phyloP scores from a whole-genome alignment of 1,140 invertebrate species.

The Nomia melanderi region DNA sequence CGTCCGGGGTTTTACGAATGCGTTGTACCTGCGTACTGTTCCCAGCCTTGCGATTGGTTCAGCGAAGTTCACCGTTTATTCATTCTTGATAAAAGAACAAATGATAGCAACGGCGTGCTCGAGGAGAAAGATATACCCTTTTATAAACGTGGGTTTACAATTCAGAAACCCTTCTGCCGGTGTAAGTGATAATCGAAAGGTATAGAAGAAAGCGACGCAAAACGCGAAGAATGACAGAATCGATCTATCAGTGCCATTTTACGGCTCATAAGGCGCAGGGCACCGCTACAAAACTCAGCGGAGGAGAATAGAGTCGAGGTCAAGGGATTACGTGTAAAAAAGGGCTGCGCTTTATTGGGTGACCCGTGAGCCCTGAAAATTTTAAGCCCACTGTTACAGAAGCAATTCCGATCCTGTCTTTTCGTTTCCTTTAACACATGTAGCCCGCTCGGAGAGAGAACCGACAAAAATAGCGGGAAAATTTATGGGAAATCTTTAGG shows the following conservation, averaged over 20 bases:
- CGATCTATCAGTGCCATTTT: background rate
- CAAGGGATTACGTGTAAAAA: slow-evolving; percentile 21
- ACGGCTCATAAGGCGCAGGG: background rate
- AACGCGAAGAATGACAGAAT: background rate
- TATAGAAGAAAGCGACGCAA: background rate
- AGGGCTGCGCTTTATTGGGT: slow-evolving; percentile 23
- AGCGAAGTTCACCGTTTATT: too few relatives aligned
- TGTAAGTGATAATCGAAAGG: background rate
- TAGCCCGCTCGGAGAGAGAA: too few relatives aligned
- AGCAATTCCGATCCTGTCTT: background rate
- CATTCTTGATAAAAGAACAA: too few relatives aligned
- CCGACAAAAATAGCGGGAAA: background rate
- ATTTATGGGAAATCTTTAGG: slow-evolving; percentile 47
- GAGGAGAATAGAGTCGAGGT: slow-evolving; percentile 4
- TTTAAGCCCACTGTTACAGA: slow-evolving; percentile 9
- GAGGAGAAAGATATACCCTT: too few relatives aligned
- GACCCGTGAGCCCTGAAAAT: slow-evolving; percentile 14
- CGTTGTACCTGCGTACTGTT: background rate
- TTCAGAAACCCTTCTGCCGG: background rate
- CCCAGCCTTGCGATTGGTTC: too few relatives aligned
- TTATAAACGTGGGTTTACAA: too few relatives aligned
- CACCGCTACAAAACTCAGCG: background rate
- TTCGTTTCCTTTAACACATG: background rate
- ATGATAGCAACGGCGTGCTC: too few relatives aligned
- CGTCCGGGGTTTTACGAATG: background rate